These are phyloP conservation scores for Etheostoma spectabile DNA, from an alignment of 2,113 vertebrate species.

Conservation along the genomic window DNA sequence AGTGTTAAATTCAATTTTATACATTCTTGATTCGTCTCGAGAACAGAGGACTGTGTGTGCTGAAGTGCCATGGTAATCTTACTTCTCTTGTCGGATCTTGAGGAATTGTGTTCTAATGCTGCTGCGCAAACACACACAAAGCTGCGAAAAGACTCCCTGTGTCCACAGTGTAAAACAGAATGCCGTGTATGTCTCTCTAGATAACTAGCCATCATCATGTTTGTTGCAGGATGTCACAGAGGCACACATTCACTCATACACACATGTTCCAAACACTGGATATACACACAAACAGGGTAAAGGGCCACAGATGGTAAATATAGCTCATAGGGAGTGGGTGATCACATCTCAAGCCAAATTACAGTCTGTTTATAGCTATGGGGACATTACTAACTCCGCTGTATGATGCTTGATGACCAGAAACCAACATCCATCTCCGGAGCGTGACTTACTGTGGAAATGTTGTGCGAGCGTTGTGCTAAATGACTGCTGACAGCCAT, in stretches of 20 bases:
- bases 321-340: conserved; percentile 62
- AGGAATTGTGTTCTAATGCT: conserved; percentile 45
- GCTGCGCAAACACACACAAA: conserved; percentile 26
- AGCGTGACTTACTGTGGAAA: conserved; percentile 35
- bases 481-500: conserved; percentile 60
- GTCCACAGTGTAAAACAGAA: conserved; percentile 40
- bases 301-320: conserved; percentile 71
- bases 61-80: conserved; percentile 36
- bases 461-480: conserved; percentile 23
- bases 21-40: conserved; percentile 15
- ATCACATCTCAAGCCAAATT: conserved; percentile 65
- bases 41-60: conserved; percentile 10
- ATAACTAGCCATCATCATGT: conserved; percentile 46
- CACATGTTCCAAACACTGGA: conserved; percentile 46
- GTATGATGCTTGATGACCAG: conserved; percentile 50
- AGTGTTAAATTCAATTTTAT: neutral
- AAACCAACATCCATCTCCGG: conserved; percentile 52
- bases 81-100: conserved; percentile 16
- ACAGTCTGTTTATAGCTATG: conserved; percentile 69
- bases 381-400: conserved; percentile 49
- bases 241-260: conserved; percentile 7
- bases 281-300: conserved; percentile 38
- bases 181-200: conserved; percentile 50
- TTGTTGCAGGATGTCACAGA: conserved; percentile 10
- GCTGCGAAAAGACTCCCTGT: conserved; percentile 14